Base-by-base conservation (phyloP, 2,888 invertebrate species). In the Drosophila paracracens region DNA sequence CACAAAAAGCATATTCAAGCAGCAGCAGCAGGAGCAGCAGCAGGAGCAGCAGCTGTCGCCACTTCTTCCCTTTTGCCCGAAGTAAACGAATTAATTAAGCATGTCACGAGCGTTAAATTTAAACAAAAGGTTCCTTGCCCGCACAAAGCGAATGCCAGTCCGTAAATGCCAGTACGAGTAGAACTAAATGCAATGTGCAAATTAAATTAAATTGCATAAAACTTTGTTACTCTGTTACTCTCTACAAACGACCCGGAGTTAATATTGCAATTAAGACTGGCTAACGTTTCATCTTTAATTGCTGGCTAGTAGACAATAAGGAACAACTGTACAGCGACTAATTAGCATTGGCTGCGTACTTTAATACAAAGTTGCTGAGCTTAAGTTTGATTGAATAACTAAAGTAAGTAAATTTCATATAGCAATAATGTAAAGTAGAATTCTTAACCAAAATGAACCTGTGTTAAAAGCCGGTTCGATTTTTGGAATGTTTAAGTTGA, bases 81-180 rank as follows among this genome's bases (percentile, higher is more conserved):
- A 80, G 84, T 75, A 84, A 86, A 86, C 70, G 73, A 90, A 83
- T 86, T 90, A 86, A 86, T 86, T 86, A 86, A 79, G 79, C 83
- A 81, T 86, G 78, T 89, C 86, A 86, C 78, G 61, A 74, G 88
- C 74, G 74, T 68, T 59, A 67, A 88, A 69, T 86, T 81, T 63
- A 70, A 88, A 90, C 90, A 89, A 85, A 84, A 86, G 83, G 65
- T 69, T 70, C 58, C 68, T 54, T 59, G 48, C 57, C 43, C 16
- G 53, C 67, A 54, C 40, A 48, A 61, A 56, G 21, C 25, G n/a
- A 16, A 16, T 29, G 50, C 21, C 46, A 0, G 58, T 52, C 11
- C 48, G 25, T 38, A 35, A 18, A 65, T 65, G 74, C 57, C 73
- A 62, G 62, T 72, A 48, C 74, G 43, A 57, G 56, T 27, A n/a